Evolutionary conservation across 2,113 vertebrate species (phyloP).

Genomic region (Forbesichthys papilliferus): DNA sequence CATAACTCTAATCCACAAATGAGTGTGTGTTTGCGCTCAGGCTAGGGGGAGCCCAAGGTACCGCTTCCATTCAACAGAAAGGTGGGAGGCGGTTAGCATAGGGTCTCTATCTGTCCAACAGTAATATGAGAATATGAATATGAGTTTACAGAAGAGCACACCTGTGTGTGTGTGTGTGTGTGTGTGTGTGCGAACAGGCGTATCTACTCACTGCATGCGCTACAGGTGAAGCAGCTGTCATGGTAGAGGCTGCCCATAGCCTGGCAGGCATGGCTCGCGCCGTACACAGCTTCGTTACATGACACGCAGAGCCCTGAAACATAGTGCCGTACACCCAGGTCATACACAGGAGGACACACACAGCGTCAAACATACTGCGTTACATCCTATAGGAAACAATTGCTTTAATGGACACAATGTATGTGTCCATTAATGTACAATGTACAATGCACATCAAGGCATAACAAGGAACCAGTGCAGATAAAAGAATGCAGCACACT

Average conservation of each 20-base stretch:
- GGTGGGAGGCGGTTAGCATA: not conserved
- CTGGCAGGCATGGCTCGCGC: slow-evolving; percentile 92
- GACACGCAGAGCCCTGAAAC: slow-evolving; percentile 87
- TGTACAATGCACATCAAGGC: too few relatives aligned
- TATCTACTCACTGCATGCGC: slow-evolving; percentile 90
- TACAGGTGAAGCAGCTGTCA: slow-evolving; percentile 92
- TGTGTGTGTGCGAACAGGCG: slow-evolving; percentile 10
- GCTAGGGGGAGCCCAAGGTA: slow-evolving; percentile 14
- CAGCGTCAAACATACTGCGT: not conserved
- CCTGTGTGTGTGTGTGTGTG: not conserved
- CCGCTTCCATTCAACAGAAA: slow-evolving; percentile 37
- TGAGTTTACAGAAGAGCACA: not conserved
- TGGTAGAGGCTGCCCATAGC: slow-evolving; percentile 98
- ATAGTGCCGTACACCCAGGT: slow-evolving; percentile 5
- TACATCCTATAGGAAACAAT: too few relatives aligned
- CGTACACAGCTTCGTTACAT: slow-evolving; percentile 89
- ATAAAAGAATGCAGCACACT: too few relatives aligned
- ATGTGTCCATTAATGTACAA: too few relatives aligned
- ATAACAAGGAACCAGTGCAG: too few relatives aligned
- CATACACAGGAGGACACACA: slow-evolving; percentile 2
- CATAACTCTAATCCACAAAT: slow-evolving; percentile 50
- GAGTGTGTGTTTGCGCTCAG: slow-evolving; percentile 39
- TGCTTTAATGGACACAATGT: too few relatives aligned
- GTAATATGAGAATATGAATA: slow-evolving; percentile 3
- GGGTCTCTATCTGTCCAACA: slow-evolving; percentile 23